Base-by-base conservation (phyloP, 23 tunicate species). In the Ciona savignyi region DNA sequence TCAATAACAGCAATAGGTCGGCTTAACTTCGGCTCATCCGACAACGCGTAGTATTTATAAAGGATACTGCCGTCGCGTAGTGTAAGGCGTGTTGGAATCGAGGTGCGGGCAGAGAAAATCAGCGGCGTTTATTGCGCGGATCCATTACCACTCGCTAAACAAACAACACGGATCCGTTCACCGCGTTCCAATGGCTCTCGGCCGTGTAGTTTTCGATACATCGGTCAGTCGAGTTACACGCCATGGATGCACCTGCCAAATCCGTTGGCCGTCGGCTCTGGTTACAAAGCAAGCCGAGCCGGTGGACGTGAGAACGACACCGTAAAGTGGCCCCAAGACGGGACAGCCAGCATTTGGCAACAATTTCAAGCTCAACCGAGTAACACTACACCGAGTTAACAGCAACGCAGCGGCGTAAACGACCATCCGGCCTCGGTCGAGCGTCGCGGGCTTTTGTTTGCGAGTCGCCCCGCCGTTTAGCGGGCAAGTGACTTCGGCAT, bases 361-460 rank as follows among this genome's bases (percentile, higher is more conserved):
- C 73, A 69, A 69, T 69, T 69, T 69, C 73, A 69, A 69, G 73
- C 73, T 69, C 73, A 69, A 69, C 33, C 34, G 29, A 69, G 73
- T 69, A 69, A 69, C 34, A 30, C 25, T 21, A 69, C 25, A 69
- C 51, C 73, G 34, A 23, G 56, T 31, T 33, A 51, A 15, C 73
- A 23, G 11, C 51, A 20, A 19, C 51, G 21, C 15, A 6, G 56
- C 56, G 15, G 56, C 15, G 56, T 42, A 42, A 42, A 42, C 56
- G 56, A 42, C 56, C 56, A 42, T 42, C 56, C 56, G 56, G 56
- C 56, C 56, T 15, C 9, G 15, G 15, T 42, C 56, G 56, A 42
- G 56, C 56, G 56, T 42, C 56, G 11, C 56, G 11, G 15, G 11
- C 11, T 42, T 42, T 42, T 42, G 56, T 42, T 42, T 42, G 56